These are phyloP conservation scores for Dynastes hyllus DNA, from an alignment of 2,888 invertebrate genomes.

Conservation along the genomic window DNA sequence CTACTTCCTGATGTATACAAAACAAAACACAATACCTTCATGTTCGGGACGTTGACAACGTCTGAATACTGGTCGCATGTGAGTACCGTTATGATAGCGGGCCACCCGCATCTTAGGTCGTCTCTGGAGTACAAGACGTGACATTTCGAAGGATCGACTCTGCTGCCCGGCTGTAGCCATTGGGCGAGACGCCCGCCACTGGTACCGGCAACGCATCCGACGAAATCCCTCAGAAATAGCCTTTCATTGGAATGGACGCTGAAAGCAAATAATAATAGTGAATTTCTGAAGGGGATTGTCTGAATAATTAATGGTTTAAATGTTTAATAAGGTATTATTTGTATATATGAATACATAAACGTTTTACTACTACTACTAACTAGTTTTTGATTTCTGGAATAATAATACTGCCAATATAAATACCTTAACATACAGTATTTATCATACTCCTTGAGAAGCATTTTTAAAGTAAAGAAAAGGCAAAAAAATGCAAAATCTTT, in stretches of 20 bases:
- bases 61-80: conserved; percentile 95
- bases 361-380: no score
- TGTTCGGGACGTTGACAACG: conserved; percentile 86
- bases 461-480: no score
- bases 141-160: conserved; percentile 91
- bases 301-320: neutral
- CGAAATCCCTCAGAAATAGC: conserved; percentile 94
- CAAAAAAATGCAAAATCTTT: no score
- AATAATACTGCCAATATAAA: no score
- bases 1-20: conserved; percentile 19
- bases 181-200: conserved; percentile 93
- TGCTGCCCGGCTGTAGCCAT: conserved; percentile 95
- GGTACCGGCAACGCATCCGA: conserved; percentile 88
- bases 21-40: conserved; percentile 77
- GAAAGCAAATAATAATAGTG: conserved; percentile 57
- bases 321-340: neutral
- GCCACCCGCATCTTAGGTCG: conserved; percentile 86
- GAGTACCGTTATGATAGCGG: conserved; percentile 85
- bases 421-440: no score
- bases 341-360: neutral
- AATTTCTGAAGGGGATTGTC: neutral
- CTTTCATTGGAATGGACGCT: conserved; percentile 93
- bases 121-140: conserved; percentile 85
- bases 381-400: no score
- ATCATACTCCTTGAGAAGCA: no score